These are phyloP conservation scores for Mormyrus lacerda DNA, from an alignment of 2,113 vertebrate genomes.

Conservation along the genomic window DNA sequence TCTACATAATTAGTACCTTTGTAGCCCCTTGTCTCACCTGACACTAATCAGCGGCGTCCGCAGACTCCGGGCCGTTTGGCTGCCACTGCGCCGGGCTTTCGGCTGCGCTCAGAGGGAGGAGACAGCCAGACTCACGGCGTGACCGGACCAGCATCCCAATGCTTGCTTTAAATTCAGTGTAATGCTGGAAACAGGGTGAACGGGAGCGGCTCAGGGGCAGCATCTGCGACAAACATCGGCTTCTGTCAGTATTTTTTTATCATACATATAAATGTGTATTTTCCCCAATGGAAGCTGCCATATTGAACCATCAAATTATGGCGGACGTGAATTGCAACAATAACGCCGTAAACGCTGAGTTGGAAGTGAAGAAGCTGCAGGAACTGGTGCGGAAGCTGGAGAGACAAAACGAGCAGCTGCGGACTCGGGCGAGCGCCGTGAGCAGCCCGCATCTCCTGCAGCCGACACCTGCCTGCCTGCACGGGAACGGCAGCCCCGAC, in stretches of 20 bases:
- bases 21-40: constrained; percentile 17
- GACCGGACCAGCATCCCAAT: constrained; percentile 33
- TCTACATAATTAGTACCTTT: neutral
- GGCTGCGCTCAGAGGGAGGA: constrained; percentile 28
- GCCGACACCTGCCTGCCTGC: constrained; percentile 42
- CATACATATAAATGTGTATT: constrained; percentile 41
- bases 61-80: neutral
- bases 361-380: constrained; percentile 92
- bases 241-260: constrained; percentile 27
- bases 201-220: constrained; percentile 26
- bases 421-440: constrained; percentile 71
- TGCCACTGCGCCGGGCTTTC: constrained; percentile 15
- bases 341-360: constrained; percentile 72
- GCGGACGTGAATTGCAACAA: constrained; percentile 70
- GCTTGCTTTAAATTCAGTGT: constrained; percentile 14
- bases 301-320: constrained; percentile 57
- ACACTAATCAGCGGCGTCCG: neutral
- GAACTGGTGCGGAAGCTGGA: constrained; percentile 88
- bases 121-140: constrained; percentile 24
- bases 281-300: constrained; percentile 58
- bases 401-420: constrained; percentile 85
- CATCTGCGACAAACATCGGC: constrained; percentile 43
- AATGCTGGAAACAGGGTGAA: constrained; percentile 15
- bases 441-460: constrained; percentile 50
- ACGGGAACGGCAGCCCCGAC: constrained; percentile 24